Conservation (phyloP, 2,888 invertebrate species). For the Agelastica alni region DNA sequence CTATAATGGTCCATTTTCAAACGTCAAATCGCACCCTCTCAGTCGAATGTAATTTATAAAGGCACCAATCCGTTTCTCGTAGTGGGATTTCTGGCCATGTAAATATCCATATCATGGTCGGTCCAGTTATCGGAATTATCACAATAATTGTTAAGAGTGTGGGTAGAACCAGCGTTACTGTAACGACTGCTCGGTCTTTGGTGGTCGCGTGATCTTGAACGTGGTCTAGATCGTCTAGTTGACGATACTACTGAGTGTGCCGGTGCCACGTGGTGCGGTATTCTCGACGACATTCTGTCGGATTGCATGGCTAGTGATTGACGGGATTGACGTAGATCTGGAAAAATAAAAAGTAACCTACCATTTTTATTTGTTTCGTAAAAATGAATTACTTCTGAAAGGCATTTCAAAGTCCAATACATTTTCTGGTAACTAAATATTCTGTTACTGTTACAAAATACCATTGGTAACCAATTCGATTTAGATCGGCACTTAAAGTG, state of each 20-base stretch:
- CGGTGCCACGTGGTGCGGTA: conserved; percentile 65
- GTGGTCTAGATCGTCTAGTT: conserved; percentile 68
- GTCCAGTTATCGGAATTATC: conserved; percentile 93
- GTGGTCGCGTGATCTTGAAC: conserved; percentile 76
- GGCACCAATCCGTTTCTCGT: conserved; percentile 84
- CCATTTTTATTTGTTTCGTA: too few relatives aligned
- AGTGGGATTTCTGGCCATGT: conserved; percentile 90
- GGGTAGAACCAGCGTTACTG: conserved; percentile 77
- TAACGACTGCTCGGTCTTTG: conserved; percentile 76
- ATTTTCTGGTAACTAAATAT: background rate
- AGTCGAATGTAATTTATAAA: conserved; percentile 57
- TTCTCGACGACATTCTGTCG: conserved; percentile 76
- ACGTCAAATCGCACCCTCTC: background rate
- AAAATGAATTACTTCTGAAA: too few relatives aligned
- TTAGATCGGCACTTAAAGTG: too few relatives aligned
- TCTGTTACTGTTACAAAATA: too few relatives aligned
- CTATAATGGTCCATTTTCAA: background rate
- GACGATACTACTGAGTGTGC: conserved; percentile 59
- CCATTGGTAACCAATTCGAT: too few relatives aligned
- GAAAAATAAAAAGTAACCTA: too few relatives aligned
- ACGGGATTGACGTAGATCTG: conserved; percentile 83
- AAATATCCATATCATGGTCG: conserved; percentile 94
- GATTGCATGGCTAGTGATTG: conserved; percentile 83
- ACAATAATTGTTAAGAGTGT: conserved; percentile 83
- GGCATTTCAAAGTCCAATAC: too few relatives aligned